Percentiles rank a stretch among this genome's conserved stretches.
These are phyloP conservation scores for Delichon dasypus DNA, from an alignment of 2,797 vertebrate species.

Conservation along the genomic window DNA sequence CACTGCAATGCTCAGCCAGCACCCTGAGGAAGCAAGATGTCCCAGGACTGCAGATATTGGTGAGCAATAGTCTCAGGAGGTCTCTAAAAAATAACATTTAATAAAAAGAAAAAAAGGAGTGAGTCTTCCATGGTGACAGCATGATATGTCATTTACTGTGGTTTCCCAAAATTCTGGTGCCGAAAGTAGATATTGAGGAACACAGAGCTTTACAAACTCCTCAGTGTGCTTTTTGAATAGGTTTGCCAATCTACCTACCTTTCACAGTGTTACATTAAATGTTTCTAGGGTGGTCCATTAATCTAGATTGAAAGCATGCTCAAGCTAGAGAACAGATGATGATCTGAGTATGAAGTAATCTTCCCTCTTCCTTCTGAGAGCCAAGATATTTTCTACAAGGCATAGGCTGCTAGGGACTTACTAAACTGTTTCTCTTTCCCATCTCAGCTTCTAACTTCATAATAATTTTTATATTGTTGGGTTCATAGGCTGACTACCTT, in stretches of 20 bases:
- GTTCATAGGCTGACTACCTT: neutral
- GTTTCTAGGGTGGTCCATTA: neutral
- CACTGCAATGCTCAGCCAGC: neutral
- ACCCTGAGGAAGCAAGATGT: neutral
- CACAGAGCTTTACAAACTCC: neutral
- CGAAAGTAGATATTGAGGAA: neutral
- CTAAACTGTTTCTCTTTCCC: neutral
- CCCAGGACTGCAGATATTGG: neutral
- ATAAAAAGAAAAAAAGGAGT: neutral
- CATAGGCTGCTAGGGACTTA: neutral
- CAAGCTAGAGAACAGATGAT: neutral
- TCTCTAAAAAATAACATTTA: neutral
- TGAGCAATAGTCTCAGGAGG: neutral
- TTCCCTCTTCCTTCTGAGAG: neutral
- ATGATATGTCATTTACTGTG: rapidly evolving
- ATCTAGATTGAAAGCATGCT: neutral
- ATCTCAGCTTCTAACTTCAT: neutral
- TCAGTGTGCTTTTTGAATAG: neutral
- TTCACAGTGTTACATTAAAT: neutral
- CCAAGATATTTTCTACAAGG: neutral
- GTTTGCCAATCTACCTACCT: neutral
- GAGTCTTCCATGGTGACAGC: neutral
- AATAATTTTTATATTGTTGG: neutral
- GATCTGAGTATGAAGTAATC: neutral
- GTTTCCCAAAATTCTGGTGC: neutral